phyloP scores from a whole-genome alignment of 2,888 invertebrate genomes.

The Meloe dianella region DNA sequence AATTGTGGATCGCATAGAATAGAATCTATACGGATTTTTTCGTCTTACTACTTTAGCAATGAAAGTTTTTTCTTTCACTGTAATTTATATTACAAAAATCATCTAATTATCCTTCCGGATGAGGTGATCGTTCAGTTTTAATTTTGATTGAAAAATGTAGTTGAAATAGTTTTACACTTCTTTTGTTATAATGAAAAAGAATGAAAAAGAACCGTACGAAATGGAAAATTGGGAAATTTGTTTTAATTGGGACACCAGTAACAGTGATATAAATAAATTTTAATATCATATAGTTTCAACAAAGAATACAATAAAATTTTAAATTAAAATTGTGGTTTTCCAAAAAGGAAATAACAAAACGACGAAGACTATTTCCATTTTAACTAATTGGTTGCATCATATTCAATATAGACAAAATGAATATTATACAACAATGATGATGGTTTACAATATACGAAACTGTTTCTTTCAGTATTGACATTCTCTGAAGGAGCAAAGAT shows the following conservation, averaged over 20 bases:
- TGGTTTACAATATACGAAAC: conserved; percentile 31
- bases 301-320: conserved; percentile 8
- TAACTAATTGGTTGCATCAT: conserved; percentile 23
- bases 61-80: not conserved
- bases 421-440: conserved; percentile 30
- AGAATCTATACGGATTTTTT: too few species aligned
- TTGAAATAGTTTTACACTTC: not conserved
- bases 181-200: not conserved
- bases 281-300: conserved; percentile 9
- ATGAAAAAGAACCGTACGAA: not conserved
- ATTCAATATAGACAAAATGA: conserved; percentile 32
- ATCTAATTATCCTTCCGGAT: not conserved
- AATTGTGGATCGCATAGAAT: too few species aligned
- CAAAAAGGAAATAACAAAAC: not conserved
- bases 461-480: conserved; percentile 32
- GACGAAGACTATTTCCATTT: conserved; percentile 10
- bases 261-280: conserved; percentile 3
- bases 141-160: conserved; percentile 4
- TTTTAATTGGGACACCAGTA: not conserved
- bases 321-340: conserved; percentile 10
- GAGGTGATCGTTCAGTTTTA: not conserved
- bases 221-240: not conserved
- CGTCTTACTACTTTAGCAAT: not conserved
- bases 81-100: not conserved
- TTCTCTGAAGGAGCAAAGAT: conserved; percentile 23